A percentile compares a stretch with the other conserved stretches of the same genome.
phyloP scores from a whole-genome alignment of 1,140 invertebrate species.

The Drosophila auraria region DNA sequence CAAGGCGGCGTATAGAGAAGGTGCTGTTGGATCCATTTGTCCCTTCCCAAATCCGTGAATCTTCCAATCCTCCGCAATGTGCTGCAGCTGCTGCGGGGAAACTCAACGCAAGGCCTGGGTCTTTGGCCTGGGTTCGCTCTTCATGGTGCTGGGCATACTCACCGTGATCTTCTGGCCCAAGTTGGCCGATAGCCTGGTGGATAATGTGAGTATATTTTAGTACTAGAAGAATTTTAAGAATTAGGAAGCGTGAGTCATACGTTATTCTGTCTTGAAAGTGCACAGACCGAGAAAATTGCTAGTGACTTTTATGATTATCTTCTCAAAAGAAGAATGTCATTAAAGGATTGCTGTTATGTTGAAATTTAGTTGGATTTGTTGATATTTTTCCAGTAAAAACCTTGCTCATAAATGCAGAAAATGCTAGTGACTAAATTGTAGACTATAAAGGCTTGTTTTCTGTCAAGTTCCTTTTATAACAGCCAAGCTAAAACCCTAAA shows the following conservation, averaged over 20 bases:
- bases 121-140: constrained; percentile 72
- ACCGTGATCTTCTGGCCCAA: constrained; percentile 68
- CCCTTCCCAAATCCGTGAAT: constrained; percentile 16
- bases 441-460: background rate
- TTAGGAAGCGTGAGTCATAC: no score
- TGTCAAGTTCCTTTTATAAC: background rate
- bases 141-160: constrained; percentile 58
- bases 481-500: background rate
- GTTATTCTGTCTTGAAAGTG: no score
- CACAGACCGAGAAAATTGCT: no score
- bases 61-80: constrained; percentile 52
- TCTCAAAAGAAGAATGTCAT: no score
- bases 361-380: no score
- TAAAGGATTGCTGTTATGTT: no score
- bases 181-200: constrained; percentile 56
- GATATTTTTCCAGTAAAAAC: no score
- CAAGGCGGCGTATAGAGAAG: constrained; percentile 13
- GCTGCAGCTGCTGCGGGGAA: constrained; percentile 77
- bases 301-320: no score
- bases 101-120: constrained; percentile 81
- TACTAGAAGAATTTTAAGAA: no score
- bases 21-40: background rate
- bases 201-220: constrained; percentile 58
- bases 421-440: background rate
- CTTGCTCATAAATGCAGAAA: background rate